Percentiles rank a stretch among this genome's conserved stretches.
phyloP scores from a whole-genome alignment of 2,113 vertebrate species.

The Coptodon bakossiorum region DNA sequence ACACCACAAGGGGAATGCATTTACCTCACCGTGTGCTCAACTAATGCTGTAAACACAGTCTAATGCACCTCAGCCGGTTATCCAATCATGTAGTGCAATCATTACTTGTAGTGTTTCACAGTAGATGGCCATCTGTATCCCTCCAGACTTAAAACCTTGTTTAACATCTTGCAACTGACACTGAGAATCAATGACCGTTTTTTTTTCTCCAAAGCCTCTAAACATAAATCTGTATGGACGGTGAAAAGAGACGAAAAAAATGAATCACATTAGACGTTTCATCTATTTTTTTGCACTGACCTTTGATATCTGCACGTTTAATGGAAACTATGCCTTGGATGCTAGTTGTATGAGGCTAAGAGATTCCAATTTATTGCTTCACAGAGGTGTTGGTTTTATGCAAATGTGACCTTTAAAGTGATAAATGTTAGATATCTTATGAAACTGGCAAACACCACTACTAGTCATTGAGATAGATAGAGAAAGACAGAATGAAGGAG shows the following conservation, averaged over 20 bases:
- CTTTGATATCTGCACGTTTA: neutral
- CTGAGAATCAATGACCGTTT: neutral
- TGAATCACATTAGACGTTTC: neutral
- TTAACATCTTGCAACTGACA: conserved; percentile 1
- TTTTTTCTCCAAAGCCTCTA: neutral
- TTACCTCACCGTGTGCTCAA: neutral
- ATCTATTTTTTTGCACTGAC: neutral
- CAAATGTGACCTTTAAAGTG: neutral
- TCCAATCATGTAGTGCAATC: conserved; percentile 10
- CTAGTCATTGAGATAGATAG: neutral
- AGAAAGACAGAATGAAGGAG: neutral
- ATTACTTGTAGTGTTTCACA: neutral
- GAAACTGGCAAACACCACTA: neutral
- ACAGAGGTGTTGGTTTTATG: neutral
- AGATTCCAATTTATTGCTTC: neutral
- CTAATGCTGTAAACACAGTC: conserved; percentile 9
- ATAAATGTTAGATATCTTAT: neutral
- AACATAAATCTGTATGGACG: neutral
- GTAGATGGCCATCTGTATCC: neutral
- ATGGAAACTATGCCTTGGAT: neutral
- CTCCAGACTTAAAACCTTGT: neutral
- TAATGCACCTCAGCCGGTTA: neutral
- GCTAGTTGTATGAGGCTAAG: neutral
- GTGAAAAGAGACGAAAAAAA: neutral
- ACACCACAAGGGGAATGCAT: neutral